A percentile compares a stretch with the other conserved stretches of the same genome.
These are phyloP conservation scores for Cheiracanthium punctorium DNA, from an alignment of 2,888 invertebrate genomes.

Conservation along the genomic window DNA sequence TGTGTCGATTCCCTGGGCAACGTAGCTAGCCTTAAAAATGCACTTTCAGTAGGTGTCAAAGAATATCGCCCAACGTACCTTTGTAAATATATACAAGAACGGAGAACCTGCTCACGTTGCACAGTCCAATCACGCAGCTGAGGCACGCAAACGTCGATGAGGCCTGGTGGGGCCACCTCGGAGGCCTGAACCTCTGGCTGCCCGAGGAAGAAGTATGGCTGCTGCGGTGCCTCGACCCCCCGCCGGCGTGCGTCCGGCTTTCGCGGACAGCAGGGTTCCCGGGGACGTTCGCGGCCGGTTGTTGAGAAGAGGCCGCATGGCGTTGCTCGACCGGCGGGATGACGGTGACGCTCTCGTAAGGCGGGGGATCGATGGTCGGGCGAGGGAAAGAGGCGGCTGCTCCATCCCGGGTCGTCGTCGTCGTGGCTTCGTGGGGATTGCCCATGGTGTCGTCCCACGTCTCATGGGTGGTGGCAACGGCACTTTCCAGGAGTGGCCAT, in stretches of 20 bases:
- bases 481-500: constrained; percentile 65
- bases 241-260: not conserved
- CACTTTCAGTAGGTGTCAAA: too few species aligned
- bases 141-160: constrained; percentile 66
- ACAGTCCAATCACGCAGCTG: constrained; percentile 58
- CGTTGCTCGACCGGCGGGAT: too few species aligned
- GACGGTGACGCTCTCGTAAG: constrained; percentile 40
- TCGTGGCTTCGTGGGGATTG: constrained; percentile 51
- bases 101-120: constrained; percentile 69
- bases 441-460: constrained; percentile 65
- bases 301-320: not conserved
- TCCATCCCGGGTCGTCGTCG: not conserved
- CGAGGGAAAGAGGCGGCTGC: constrained; percentile 7
- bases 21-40: too few species aligned
- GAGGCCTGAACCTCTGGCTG: constrained; percentile 41
- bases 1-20: too few species aligned
- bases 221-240: constrained; percentile 13
- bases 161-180: constrained; percentile 66
- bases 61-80: too few species aligned
- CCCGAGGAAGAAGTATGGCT: not conserved
- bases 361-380: constrained; percentile 41
- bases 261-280: not conserved
- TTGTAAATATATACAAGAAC: constrained; percentile 69
- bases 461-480: constrained; percentile 34
- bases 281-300: not conserved